Conservation (phyloP, 2,113 vertebrate genomes). For the Noturus placidus region DNA sequence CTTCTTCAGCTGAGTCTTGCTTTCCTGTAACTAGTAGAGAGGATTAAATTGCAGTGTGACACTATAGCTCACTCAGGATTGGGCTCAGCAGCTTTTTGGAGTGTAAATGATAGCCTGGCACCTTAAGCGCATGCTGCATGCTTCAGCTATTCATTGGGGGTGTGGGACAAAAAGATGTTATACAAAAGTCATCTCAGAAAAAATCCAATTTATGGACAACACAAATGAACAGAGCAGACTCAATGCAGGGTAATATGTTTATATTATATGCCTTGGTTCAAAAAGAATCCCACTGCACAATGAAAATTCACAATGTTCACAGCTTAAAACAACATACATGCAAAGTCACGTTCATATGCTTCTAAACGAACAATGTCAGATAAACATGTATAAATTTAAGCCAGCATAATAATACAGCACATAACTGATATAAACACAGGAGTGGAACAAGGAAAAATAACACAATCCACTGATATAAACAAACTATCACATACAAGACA, state of each 20-base stretch:
- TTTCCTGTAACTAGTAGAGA: slow-evolving; percentile 37
- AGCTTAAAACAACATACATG: neutral
- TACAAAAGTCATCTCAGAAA: neutral
- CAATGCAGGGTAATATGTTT: neutral
- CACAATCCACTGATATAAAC: slow-evolving; percentile 8
- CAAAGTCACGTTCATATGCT: neutral
- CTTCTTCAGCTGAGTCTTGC: slow-evolving; percentile 40
- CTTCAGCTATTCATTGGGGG: neutral
- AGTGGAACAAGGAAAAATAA: neutral
- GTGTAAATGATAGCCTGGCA: slow-evolving; percentile 57
- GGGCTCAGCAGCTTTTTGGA: slow-evolving; percentile 58
- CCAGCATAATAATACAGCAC: neutral
- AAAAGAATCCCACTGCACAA: neutral
- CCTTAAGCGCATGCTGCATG: slow-evolving; percentile 49
- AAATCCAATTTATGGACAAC: neutral
- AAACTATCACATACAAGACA: slow-evolving; percentile 16
- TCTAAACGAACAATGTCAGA: neutral
- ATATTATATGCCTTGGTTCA: neutral
- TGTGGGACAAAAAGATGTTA: neutral
- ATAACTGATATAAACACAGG: neutral
- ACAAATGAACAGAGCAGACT: neutral
- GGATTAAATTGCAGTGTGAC: slow-evolving; percentile 55
- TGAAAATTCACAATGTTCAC: neutral
- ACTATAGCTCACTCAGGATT: slow-evolving; percentile 48
- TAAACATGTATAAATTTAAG: neutral